phyloP scores from a whole-genome alignment of 2,113 vertebrate species.

The Eptesicus fuscus region DNA sequence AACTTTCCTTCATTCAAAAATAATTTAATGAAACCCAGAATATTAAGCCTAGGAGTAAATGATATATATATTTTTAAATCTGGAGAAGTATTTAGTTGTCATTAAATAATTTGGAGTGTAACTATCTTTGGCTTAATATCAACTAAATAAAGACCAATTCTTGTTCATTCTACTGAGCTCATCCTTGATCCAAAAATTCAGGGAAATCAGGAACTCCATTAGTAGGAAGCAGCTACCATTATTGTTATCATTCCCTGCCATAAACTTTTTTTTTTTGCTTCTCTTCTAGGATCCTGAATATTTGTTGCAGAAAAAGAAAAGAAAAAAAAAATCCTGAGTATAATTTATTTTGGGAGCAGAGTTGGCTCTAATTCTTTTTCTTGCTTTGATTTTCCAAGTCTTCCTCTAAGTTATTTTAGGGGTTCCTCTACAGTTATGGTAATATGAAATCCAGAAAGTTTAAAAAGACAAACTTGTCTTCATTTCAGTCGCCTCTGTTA shows the following conservation, averaged over 20 bases:
- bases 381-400: neutral
- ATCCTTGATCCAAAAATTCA: neutral
- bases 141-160: neutral
- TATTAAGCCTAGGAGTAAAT: neutral
- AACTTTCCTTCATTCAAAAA: neutral
- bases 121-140: neutral
- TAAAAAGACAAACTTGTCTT: neutral
- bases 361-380: neutral
- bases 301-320: neutral
- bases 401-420: neutral
- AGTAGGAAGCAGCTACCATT: neutral
- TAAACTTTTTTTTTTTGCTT: neutral
- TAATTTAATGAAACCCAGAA: neutral
- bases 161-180: neutral
- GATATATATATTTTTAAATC: too few relatives aligned
- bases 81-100: neutral
- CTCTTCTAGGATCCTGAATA: neutral
- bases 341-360: neutral
- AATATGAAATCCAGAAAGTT: neutral
- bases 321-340: neutral
- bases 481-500: neutral
- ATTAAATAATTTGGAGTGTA: neutral
- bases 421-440: neutral
- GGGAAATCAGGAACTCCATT: neutral
- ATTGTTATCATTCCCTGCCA: neutral